These are phyloP conservation scores for Coilia nasus DNA, from an alignment of 2,797 vertebrate genomes.

Conservation along the genomic window DNA sequence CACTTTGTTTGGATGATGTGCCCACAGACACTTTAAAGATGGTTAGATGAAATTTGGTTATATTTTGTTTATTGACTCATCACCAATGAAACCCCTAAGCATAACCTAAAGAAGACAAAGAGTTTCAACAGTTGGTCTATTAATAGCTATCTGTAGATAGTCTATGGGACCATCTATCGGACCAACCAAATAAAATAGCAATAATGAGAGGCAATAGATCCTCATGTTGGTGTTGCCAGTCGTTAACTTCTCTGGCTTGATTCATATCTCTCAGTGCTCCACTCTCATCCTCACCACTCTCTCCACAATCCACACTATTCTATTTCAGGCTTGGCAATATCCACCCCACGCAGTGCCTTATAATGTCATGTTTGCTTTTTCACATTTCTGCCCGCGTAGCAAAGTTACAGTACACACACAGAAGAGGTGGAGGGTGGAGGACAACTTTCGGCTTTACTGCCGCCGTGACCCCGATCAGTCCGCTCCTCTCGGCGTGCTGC, in stretches of 20 bases:
- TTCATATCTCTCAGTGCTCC: not conserved
- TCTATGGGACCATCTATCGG: too few species aligned
- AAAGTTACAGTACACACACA: not conserved
- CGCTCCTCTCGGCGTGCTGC: too few species aligned
- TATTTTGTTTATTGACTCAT: too few species aligned
- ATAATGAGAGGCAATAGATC: not conserved
- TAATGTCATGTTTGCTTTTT: not conserved
- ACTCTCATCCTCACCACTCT: not conserved
- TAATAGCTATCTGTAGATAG: too few species aligned
- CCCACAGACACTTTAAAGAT: too few species aligned
- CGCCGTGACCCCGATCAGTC: too few species aligned
- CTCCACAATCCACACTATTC: not conserved
- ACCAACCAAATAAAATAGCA: not conserved
- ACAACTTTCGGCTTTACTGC: not conserved
- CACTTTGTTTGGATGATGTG: too few species aligned
- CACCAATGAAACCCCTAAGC: too few species aligned
- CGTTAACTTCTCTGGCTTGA: not conserved
- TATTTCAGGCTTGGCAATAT: not conserved
- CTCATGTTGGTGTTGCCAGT: not conserved
- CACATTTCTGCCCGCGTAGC: not conserved
- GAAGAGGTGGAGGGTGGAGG: not conserved
- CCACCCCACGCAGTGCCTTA: not conserved
- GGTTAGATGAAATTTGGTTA: too few species aligned
- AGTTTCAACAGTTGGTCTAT: too few species aligned
- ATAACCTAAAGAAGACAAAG: too few species aligned